These are phyloP conservation scores for Lasioglossum baleicum DNA, from an alignment of 1,140 invertebrate species.

Conservation along the genomic window DNA sequence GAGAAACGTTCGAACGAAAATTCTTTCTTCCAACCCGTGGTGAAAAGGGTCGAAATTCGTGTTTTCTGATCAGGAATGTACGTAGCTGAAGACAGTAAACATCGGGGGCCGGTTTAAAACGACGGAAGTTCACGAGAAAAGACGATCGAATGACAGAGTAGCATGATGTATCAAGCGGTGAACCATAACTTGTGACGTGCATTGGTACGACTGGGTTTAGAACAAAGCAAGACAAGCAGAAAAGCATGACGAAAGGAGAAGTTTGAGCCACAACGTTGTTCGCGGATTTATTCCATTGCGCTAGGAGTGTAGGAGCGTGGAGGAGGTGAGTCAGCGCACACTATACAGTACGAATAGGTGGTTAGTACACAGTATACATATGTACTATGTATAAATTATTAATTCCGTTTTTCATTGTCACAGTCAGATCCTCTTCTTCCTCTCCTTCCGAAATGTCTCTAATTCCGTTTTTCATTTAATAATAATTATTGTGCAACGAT, in stretches of 20 bases:
- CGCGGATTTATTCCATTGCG: neutral
- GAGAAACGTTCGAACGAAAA: neutral
- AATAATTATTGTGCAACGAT: too few species aligned
- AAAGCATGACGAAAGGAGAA: neutral
- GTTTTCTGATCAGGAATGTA: conserved; percentile 11
- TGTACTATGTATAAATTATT: too few species aligned
- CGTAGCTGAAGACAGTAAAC: neutral
- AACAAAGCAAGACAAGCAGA: neutral
- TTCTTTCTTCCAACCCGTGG: neutral
- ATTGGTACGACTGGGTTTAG: neutral
- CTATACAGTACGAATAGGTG: too few species aligned
- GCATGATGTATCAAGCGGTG: conserved; percentile 61
- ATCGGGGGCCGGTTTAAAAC: neutral
- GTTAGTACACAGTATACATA: too few species aligned
- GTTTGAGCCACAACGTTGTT: neutral
- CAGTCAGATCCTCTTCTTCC: too few species aligned
- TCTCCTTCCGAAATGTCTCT: too few species aligned
- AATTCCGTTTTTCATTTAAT: too few species aligned
- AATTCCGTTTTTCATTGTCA: too few species aligned
- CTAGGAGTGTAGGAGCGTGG: neutral
- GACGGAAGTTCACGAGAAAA: conserved; percentile 20
- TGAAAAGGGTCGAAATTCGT: conserved; percentile 30
- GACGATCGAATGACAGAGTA: conserved; percentile 57
- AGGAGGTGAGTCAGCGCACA: neutral
- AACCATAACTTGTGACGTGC: neutral